Percentiles rank a stretch among this genome's conserved stretches.
Conservation (phyloP, 2,113 vertebrate species). For the Numenius arquata region DNA sequence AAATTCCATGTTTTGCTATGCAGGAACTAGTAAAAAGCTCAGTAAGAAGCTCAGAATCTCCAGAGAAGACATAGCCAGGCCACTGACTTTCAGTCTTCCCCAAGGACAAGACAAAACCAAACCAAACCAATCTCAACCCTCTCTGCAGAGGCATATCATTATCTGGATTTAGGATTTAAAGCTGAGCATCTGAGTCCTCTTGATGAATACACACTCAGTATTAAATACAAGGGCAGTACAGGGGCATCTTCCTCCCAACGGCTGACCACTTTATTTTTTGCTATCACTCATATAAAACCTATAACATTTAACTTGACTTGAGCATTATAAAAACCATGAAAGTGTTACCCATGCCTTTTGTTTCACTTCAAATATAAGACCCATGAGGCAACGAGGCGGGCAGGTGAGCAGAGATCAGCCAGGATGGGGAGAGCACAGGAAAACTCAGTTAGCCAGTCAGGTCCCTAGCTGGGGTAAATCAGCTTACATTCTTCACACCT, state of each 20-base stretch:
- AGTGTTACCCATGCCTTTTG: background rate
- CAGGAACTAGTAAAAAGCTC: background rate
- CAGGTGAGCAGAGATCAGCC: background rate
- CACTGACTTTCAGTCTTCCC: background rate
- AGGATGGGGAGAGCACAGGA: background rate
- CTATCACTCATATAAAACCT: background rate
- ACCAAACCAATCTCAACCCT: background rate
- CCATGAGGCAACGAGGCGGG: fast-evolving
- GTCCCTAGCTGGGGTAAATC: background rate
- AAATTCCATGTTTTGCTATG: background rate
- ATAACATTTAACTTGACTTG: background rate
- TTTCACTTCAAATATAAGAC: background rate
- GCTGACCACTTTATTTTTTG: fast-evolving
- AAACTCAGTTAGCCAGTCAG: background rate
- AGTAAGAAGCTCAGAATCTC: background rate
- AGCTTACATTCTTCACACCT: background rate
- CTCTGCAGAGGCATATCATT: background rate
- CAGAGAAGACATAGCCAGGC: background rate
- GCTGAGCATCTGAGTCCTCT: background rate
- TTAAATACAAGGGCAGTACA: background rate
- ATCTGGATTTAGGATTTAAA: background rate
- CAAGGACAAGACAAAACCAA: background rate
- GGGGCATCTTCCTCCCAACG: background rate
- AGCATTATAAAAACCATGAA: background rate
- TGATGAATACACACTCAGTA: fast-evolving